phyloP scores from a whole-genome alignment of 2,797 vertebrate genomes.

The Malacoraja senta region DNA sequence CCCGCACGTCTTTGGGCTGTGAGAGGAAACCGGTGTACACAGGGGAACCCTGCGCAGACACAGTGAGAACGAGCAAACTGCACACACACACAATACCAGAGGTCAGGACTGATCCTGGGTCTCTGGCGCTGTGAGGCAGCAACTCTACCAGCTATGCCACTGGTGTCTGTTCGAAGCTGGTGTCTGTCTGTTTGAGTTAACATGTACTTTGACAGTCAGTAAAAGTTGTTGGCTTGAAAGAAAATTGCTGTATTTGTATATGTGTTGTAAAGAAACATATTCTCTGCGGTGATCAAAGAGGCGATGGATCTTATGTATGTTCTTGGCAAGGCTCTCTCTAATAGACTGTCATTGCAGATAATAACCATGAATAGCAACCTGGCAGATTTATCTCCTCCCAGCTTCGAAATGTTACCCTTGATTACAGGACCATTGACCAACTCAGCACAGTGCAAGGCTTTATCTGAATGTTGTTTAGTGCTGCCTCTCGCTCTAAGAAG shows the following conservation, averaged over 20 bases:
- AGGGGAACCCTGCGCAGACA: no score
- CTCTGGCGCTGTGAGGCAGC: no score
- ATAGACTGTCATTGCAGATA: constrained; percentile 4
- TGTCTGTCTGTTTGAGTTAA: neutral
- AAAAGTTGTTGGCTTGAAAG: neutral
- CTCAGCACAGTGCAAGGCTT: neutral
- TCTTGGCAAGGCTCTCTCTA: neutral
- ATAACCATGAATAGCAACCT: neutral
- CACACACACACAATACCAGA: no score
- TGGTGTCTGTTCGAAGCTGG: neutral
- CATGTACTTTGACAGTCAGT: neutral
- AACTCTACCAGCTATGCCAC: no score
- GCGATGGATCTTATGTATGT: neutral
- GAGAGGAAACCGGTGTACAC: no score
- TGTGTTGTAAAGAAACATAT: neutral
- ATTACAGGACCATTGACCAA: neutral
- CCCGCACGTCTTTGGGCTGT: no score
- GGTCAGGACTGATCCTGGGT: no score
- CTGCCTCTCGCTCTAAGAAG: neutral
- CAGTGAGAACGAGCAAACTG: no score
- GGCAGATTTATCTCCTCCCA: neutral
- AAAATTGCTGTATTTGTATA: constrained; percentile 2
- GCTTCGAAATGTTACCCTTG: neutral
- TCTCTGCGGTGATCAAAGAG: no score
- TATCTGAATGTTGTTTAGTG: neutral